Conservation (phyloP, 2,888 invertebrate genomes). For the Himalopsyche japonica region DNA sequence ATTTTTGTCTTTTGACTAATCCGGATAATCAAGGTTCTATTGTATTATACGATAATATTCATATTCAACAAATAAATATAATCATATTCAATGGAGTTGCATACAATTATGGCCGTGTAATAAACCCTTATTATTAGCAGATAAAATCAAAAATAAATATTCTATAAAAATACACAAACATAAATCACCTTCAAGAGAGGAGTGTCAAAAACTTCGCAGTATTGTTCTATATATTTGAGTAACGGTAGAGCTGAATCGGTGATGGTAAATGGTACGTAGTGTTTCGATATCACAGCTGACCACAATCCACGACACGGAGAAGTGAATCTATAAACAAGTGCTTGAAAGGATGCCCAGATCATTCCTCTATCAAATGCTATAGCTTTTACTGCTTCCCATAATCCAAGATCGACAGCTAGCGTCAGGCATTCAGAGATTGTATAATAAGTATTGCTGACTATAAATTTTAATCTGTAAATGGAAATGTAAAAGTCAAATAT, state of each 20-base stretch:
- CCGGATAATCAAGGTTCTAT: too few species aligned
- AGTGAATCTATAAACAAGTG: conserved; percentile 48
- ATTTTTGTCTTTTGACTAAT: too few species aligned
- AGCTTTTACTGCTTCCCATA: conserved; percentile 52
- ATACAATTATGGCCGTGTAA: neutral
- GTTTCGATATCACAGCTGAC: conserved; percentile 52
- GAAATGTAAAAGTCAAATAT: neutral
- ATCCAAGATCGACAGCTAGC: conserved; percentile 51
- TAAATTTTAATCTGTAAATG: conserved; percentile 32
- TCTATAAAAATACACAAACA: neutral
- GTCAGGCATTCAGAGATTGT: conserved; percentile 25
- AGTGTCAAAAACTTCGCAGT: conserved; percentile 58
- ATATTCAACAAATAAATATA: too few species aligned
- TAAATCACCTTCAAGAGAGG: conserved; percentile 59
- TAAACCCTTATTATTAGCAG: neutral
- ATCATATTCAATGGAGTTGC: too few species aligned
- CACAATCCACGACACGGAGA: conserved; percentile 48
- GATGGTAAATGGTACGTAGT: conserved; percentile 56
- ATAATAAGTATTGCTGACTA: conserved; percentile 20
- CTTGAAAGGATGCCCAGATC: conserved; percentile 49
- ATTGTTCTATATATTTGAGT: conserved; percentile 57
- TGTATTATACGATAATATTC: too few species aligned
- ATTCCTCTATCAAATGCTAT: conserved; percentile 31
- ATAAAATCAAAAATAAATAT: neutral
- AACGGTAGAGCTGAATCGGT: conserved; percentile 48